These are phyloP conservation scores for Oxystoma pomonae DNA, from an alignment of 2,888 invertebrate genomes.

Conservation along the genomic window DNA sequence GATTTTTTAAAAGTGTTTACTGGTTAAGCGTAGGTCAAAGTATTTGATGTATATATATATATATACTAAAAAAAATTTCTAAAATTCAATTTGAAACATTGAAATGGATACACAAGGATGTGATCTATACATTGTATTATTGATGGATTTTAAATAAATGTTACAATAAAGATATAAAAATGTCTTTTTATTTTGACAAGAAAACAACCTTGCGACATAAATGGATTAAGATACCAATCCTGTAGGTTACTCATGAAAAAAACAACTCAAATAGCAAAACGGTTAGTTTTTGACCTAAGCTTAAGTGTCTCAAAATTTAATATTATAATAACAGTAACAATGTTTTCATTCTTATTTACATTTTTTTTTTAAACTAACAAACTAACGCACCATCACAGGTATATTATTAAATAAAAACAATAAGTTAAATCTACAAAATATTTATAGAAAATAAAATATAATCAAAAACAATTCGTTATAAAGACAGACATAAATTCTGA, in stretches of 20 bases:
- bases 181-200: too few species aligned
- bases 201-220: too few species aligned
- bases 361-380: slow-evolving; percentile 24
- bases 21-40: too few species aligned
- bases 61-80: too few species aligned
- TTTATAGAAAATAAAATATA: background rate
- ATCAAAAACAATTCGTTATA: background rate
- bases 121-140: too few species aligned
- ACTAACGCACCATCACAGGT: slow-evolving; percentile 43
- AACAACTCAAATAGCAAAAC: slow-evolving; percentile 32
- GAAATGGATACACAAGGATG: too few species aligned
- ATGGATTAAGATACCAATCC: slow-evolving; percentile 41
- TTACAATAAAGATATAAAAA: too few species aligned
- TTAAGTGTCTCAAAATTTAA: slow-evolving; percentile 24
- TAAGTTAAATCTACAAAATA: slow-evolving; percentile 22
- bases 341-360: slow-evolving; percentile 28
- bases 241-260: slow-evolving; percentile 22
- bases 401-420: slow-evolving; percentile 24
- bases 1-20: too few species aligned
- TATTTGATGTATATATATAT: too few species aligned
- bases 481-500: background rate
- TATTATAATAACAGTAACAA: slow-evolving; percentile 28
- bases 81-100: too few species aligned
- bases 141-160: too few species aligned
- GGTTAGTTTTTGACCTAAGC: slow-evolving; percentile 40